phyloP scores from a whole-genome alignment of 2,797 vertebrate genomes.

The Notamacropus eugenii region DNA sequence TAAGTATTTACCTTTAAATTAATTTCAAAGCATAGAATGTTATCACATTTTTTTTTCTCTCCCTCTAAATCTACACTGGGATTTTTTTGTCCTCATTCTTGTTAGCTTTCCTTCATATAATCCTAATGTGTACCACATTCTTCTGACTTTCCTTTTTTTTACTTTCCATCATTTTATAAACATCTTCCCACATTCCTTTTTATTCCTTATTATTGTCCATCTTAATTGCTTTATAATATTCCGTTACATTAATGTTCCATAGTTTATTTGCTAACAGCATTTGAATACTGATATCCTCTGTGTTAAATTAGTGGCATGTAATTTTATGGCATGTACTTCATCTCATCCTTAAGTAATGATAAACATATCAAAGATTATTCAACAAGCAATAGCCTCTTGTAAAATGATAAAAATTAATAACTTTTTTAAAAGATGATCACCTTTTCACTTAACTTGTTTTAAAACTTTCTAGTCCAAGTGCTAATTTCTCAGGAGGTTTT shows the following conservation, averaged over 20 bases:
- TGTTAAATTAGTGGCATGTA: background rate
- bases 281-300: background rate
- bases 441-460: background rate
- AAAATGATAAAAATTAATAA: background rate
- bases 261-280: background rate
- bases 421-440: background rate
- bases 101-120: background rate
- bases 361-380: background rate
- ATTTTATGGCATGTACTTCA: background rate
- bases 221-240: background rate
- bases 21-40: background rate
- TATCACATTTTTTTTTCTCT: background rate
- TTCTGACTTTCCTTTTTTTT: background rate
- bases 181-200: background rate
- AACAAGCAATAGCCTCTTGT: background rate
- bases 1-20: background rate
- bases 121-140: background rate
- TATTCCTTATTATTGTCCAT: background rate
- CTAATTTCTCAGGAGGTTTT: background rate
- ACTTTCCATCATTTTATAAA: background rate
- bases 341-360: background rate
- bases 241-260: background rate
- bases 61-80: background rate
- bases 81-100: background rate
- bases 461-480: background rate